Evolutionary conservation across 2,888 invertebrate genomes (phyloP).

Genomic region (Meloe dianella): DNA sequence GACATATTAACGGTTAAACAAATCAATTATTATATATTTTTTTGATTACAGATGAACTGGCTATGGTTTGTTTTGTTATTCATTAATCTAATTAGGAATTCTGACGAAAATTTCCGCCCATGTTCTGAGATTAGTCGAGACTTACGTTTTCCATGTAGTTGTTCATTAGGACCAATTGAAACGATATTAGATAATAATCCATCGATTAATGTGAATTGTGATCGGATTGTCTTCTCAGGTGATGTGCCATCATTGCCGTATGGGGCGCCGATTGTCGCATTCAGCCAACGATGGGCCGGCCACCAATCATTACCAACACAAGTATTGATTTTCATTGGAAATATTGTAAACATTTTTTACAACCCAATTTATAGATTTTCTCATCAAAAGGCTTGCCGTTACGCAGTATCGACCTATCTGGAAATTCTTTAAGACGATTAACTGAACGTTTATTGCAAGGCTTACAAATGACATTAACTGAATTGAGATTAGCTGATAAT

Average conservation of each 20-base stretch:
- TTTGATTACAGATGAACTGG: constrained; percentile 41
- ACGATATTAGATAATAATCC: constrained; percentile 57
- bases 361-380: constrained; percentile 67
- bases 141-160: constrained; percentile 76
- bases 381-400: constrained; percentile 75
- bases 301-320: constrained; percentile 82
- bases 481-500: constrained; percentile 78
- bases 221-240: constrained; percentile 78
- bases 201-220: constrained; percentile 79
- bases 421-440: constrained; percentile 79
- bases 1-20: not conserved
- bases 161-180: constrained; percentile 62
- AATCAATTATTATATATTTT: constrained; percentile 12
- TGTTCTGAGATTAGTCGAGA: constrained; percentile 80
- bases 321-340: constrained; percentile 40
- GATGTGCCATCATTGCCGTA: constrained; percentile 79
- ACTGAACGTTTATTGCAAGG: constrained; percentile 77
- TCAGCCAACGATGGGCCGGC: constrained; percentile 80
- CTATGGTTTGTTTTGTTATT: constrained; percentile 28
- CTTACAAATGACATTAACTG: constrained; percentile 70
- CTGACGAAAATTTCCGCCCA: constrained; percentile 58
- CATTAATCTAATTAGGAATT: constrained; percentile 16
- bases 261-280: constrained; percentile 80
- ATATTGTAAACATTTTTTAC: no score
- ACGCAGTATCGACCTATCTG: constrained; percentile 79